Conservation (phyloP, 2,797 vertebrate genomes). For the Danio jaintianensis region DNA sequence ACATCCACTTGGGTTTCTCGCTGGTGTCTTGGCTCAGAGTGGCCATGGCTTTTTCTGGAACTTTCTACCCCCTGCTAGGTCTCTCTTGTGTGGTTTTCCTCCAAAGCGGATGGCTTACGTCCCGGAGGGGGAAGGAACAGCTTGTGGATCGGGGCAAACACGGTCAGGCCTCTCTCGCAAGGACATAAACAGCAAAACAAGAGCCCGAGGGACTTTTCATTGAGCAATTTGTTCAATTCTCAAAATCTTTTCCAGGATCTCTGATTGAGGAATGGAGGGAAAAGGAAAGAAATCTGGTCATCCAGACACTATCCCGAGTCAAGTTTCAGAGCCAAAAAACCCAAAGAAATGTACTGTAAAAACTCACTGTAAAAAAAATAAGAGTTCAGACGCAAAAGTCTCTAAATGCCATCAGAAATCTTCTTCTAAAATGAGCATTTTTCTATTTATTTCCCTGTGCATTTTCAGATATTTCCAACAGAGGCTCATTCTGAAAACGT, state of each 20-base stretch:
- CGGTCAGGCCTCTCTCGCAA: conserved; percentile 56
- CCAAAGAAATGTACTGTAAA: too few species aligned
- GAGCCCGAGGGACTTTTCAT: conserved; percentile 55
- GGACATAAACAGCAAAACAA: conserved; percentile 59
- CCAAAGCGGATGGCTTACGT: conserved; percentile 76
- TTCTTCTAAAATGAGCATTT: too few species aligned
- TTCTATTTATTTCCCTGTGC: too few species aligned
- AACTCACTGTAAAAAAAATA: too few species aligned
- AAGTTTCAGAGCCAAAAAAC: not conserved
- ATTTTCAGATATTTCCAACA: too few species aligned
- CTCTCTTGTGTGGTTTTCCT: conserved; percentile 79
- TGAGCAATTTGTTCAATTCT: conserved; percentile 58
- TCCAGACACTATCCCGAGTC: conserved; percentile 39
- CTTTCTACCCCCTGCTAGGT: conserved; percentile 76
- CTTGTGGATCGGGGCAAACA: conserved; percentile 61
- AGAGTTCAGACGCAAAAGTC: too few species aligned
- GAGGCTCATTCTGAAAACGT: too few species aligned
- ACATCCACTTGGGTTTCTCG: conserved; percentile 84
- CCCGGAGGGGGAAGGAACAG: conserved; percentile 68
- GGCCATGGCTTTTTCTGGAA: conserved; percentile 78
- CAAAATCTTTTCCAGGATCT: conserved; percentile 47
- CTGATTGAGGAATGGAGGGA: conserved; percentile 38
- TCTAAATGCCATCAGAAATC: too few species aligned
- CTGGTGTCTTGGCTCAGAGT: conserved; percentile 74
- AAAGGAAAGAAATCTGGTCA: conserved; percentile 27